Percentiles rank a stretch among this genome's conserved stretches.
Conservation (phyloP, 2,113 vertebrate species). For the Rhinolophus ferrumequinum region DNA sequence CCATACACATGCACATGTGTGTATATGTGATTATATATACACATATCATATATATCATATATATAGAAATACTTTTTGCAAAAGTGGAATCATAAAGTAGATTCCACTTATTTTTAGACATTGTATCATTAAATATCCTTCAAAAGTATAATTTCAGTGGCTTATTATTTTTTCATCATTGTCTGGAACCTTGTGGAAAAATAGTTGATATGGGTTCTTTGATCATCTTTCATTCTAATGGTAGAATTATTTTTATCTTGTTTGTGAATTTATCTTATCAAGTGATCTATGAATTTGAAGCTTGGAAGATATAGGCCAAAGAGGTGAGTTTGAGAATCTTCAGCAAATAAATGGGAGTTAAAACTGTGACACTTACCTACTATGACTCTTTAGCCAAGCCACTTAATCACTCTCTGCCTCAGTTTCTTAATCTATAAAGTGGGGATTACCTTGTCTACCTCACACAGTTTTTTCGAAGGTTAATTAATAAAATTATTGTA, state of each 20-base stretch:
- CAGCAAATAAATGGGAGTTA: not conserved
- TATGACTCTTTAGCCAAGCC: not conserved
- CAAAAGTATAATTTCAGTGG: not conserved
- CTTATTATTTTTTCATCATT: not conserved
- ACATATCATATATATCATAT: not conserved
- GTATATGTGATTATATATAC: not conserved
- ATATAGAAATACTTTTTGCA: not conserved
- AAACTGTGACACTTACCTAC: not conserved
- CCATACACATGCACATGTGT: not conserved
- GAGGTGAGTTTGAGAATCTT: not conserved
- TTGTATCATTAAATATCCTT: not conserved
- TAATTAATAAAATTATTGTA: constrained; percentile 7
- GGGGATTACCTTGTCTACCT: not conserved
- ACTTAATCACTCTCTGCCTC: not conserved
- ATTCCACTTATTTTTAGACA: not conserved
- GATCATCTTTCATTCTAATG: not conserved
- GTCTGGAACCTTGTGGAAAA: not conserved
- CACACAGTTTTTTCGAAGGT: not conserved
- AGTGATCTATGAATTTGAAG: not conserved
- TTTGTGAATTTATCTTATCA: not conserved
- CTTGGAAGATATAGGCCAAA: not conserved
- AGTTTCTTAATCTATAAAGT: not conserved
- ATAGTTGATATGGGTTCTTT: not conserved
- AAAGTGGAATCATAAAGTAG: not conserved
- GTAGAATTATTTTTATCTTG: not conserved